A percentile compares a stretch with the other conserved stretches of the same genome.
phyloP scores from a whole-genome alignment of 1,140 invertebrate genomes.

The Carcinoscorpius rotundicauda region DNA sequence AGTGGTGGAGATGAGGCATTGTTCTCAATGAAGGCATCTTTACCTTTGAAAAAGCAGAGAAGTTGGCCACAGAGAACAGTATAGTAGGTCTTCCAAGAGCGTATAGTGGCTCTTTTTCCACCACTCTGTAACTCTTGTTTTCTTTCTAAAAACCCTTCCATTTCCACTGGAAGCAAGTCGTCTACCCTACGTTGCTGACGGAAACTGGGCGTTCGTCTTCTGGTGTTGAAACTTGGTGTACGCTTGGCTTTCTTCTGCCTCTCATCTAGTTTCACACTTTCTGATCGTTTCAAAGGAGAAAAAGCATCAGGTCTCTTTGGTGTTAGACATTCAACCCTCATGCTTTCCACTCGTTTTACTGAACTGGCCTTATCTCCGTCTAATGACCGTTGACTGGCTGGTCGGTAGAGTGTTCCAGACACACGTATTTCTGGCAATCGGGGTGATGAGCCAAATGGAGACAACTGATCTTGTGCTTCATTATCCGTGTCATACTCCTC shows the following conservation, averaged over 20 bases:
- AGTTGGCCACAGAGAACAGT: slow-evolving; percentile 91
- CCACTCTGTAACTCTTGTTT: slow-evolving; percentile 90
- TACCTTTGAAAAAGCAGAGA: slow-evolving; percentile 95
- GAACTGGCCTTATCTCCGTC: slow-evolving; percentile 18
- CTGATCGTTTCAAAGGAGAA: slow-evolving; percentile 23
- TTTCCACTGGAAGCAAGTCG: slow-evolving; percentile 72
- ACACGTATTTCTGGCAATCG: slow-evolving; percentile 18
- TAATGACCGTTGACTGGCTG: slow-evolving; percentile 25
- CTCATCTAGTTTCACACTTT: slow-evolving; percentile 26
- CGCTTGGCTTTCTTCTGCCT: slow-evolving; percentile 51
- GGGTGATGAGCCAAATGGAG: slow-evolving; percentile 7
- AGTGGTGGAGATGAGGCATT: slow-evolving; percentile 83
- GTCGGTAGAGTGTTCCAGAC: slow-evolving; percentile 11
- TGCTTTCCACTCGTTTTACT: slow-evolving; percentile 71
- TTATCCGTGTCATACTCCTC: slow-evolving; percentile 29
- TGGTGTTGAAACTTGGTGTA: slow-evolving; percentile 87
- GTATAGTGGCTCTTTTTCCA: slow-evolving; percentile 82
- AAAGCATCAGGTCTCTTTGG: slow-evolving; percentile 13
- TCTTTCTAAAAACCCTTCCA: slow-evolving; percentile 79
- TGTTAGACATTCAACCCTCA: slow-evolving; percentile 51
- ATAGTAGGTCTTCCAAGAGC: slow-evolving; percentile 92
- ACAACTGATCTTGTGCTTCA: slow-evolving; percentile 20
- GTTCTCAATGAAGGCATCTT: slow-evolving; percentile 67
- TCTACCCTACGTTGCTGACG: slow-evolving; percentile 44
- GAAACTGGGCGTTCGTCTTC: slow-evolving; percentile 73